Percentiles rank a stretch among this genome's conserved stretches.
These are phyloP conservation scores for Protodeltote pygarga DNA, from an alignment of 2,888 invertebrate genomes.

Conservation along the genomic window DNA sequence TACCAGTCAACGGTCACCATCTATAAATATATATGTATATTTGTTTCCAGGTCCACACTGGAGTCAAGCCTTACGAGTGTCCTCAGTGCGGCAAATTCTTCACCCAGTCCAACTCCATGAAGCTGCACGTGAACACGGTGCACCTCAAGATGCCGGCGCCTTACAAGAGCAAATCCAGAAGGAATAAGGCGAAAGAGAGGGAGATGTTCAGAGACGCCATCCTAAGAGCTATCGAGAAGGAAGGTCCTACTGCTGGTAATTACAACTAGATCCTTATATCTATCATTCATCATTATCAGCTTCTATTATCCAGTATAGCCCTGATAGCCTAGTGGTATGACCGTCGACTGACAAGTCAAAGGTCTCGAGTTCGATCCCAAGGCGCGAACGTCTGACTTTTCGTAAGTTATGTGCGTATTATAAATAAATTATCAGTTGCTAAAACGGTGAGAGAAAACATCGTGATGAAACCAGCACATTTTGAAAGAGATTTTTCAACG, in stretches of 20 bases:
- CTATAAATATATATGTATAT: not conserved
- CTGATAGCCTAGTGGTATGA: too few species aligned
- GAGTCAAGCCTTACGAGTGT: slow-evolving; percentile 70
- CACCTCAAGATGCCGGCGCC: slow-evolving; percentile 72
- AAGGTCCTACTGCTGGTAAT: slow-evolving; percentile 27
- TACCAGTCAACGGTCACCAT: not conserved
- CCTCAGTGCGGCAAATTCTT: slow-evolving; percentile 69
- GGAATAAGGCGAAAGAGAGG: slow-evolving; percentile 32
- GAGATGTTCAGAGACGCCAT: slow-evolving; percentile 23
- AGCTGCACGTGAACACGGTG: slow-evolving; percentile 71
- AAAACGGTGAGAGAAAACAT: too few species aligned
- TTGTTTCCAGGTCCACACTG: slow-evolving; percentile 70
- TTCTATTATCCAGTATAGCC: too few species aligned
- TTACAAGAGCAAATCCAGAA: slow-evolving; percentile 55
- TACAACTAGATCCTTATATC: not conserved
- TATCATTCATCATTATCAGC: too few species aligned
- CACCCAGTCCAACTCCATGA: slow-evolving; percentile 74
- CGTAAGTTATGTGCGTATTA: too few species aligned
- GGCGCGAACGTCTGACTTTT: too few species aligned
- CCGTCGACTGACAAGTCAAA: too few species aligned
- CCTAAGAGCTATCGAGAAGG: slow-evolving; percentile 6
- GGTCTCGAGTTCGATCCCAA: too few species aligned
- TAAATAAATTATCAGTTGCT: too few species aligned
- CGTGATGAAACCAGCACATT: too few species aligned
- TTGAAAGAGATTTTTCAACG: too few species aligned